Conservation (phyloP, 2,888 invertebrate genomes). For the Liodrosophila aerea region DNA sequence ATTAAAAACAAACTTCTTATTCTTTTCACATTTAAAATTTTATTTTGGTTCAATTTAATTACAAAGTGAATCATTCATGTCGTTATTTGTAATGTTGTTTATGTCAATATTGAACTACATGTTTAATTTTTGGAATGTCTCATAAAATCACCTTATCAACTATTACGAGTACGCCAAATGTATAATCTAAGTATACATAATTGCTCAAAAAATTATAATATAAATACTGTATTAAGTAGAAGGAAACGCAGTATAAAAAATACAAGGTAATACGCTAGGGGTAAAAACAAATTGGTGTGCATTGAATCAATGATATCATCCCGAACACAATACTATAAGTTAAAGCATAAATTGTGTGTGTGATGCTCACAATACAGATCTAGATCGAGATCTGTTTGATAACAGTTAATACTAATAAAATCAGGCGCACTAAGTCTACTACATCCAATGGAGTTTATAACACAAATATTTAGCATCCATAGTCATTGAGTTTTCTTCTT, state of each 20-base stretch:
- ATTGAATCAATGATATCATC: conserved; percentile 36
- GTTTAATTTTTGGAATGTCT: conserved; percentile 71
- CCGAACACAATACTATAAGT: conserved; percentile 18
- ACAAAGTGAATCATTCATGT: conserved; percentile 35
- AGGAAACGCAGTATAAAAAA: conserved; percentile 43
- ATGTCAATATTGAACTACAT: conserved; percentile 46
- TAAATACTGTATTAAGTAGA: conserved; percentile 31
- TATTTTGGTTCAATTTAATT: conserved; percentile 46
- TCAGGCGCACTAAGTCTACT: conserved; percentile 54
- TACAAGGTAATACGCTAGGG: conserved; percentile 44
- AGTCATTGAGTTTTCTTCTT: conserved; percentile 58
- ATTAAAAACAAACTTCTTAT: too few relatives aligned
- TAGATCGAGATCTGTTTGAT: conserved; percentile 18
- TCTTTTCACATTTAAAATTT: conserved; percentile 49
- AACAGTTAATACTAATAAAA: conserved; percentile 61
- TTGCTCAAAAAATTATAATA: conserved; percentile 40
- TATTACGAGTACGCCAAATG: conserved; percentile 45
- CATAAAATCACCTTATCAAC: conserved; percentile 64
- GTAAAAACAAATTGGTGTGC: conserved; percentile 48
- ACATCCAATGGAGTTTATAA: conserved; percentile 66
- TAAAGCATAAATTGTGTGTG: conserved; percentile 30
- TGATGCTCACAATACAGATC: conserved; percentile 36
- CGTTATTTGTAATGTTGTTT: conserved; percentile 1
- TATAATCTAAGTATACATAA: conserved; percentile 27
- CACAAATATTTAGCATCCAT: conserved; percentile 75